phyloP scores from a whole-genome alignment of 2,888 invertebrate genomes.

The Cephus spinipes region DNA sequence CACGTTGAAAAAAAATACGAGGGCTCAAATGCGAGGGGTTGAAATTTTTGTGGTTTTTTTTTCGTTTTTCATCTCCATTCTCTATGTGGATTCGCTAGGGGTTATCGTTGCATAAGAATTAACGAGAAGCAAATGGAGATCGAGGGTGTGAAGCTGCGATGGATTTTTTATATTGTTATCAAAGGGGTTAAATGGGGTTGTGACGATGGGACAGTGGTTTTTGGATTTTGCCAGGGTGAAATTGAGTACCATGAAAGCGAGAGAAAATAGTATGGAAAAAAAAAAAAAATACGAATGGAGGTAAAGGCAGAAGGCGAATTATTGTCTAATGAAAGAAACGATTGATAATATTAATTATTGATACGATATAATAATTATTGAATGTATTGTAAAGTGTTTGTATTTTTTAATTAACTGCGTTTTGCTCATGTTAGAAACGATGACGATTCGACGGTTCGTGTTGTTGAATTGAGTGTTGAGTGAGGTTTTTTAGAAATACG shows the following conservation, averaged over 20 bases:
- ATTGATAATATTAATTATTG: constrained; percentile 31
- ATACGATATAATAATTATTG: constrained; percentile 33
- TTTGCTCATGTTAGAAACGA: constrained; percentile 49
- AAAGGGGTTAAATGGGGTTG: neutral
- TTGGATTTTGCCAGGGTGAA: neutral
- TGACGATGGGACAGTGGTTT: neutral
- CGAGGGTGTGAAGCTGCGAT: neutral
- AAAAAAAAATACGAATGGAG: neutral
- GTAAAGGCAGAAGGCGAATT: constrained; percentile 10
- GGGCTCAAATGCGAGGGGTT: neutral
- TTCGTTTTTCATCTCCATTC: neutral
- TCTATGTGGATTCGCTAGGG: neutral
- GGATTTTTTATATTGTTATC: neutral
- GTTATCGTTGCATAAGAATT: neutral
- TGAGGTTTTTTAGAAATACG: neutral
- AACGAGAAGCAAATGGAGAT: neutral
- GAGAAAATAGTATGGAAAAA: constrained; percentile 1
- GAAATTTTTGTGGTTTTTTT: neutral
- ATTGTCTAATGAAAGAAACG: constrained; percentile 28
- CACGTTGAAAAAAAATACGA: neutral
- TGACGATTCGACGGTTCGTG: constrained; percentile 23
- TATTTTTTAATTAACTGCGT: constrained; percentile 57
- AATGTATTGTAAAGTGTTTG: constrained; percentile 50
- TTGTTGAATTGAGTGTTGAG: constrained; percentile 40
- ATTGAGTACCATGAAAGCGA: neutral